Evolutionary conservation across 2,113 vertebrate genomes (phyloP).

Genomic region (Loxodonta africana): DNA sequence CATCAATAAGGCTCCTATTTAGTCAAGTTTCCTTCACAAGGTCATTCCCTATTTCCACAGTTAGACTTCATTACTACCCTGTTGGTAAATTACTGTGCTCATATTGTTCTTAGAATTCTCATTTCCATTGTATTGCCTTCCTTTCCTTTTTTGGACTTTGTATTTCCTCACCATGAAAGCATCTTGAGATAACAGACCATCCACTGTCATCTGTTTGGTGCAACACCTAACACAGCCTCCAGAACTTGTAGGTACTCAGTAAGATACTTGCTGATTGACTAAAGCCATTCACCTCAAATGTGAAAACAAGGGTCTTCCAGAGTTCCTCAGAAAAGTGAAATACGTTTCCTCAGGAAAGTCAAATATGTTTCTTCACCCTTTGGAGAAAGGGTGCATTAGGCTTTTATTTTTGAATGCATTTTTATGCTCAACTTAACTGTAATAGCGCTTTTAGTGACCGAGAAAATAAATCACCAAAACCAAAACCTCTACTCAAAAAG

Average conservation of each 20-base stretch:
- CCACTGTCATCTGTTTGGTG: background rate
- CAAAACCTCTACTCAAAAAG: slow-evolving; percentile 25
- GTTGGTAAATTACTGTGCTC: background rate
- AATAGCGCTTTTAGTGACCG: background rate
- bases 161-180: slow-evolving; percentile 6
- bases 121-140: background rate
- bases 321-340: slow-evolving; percentile 32
- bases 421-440: background rate
- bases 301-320: background rate
- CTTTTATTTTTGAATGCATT: slow-evolving; percentile 14
- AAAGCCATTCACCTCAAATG: background rate
- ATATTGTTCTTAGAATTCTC: background rate
- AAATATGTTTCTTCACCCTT: background rate
- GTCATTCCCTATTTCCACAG: background rate
- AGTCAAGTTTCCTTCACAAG: background rate
- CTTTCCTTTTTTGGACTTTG: background rate
- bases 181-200: background rate
- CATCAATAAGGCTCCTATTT: background rate
- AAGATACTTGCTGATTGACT: background rate
- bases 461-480: background rate
- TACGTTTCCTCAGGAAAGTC: slow-evolving; percentile 3
- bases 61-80: background rate
- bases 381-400: background rate
- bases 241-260: background rate
- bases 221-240: background rate